phyloP scores from a whole-genome alignment of 2,888 invertebrate genomes.

The Meta bourneti region DNA sequence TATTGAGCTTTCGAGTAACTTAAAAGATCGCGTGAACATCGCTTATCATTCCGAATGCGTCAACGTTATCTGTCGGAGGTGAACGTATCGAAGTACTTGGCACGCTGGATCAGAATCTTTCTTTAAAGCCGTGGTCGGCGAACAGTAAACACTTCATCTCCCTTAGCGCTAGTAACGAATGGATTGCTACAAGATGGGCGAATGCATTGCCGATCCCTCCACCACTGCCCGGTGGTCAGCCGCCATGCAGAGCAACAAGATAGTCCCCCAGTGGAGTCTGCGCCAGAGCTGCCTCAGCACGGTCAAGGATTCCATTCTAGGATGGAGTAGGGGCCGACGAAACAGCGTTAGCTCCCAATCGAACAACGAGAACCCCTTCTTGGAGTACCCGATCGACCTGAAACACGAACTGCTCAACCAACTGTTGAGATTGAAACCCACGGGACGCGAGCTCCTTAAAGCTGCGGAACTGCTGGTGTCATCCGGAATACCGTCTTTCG shows the following conservation, averaged over 20 bases:
- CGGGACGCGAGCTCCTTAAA: constrained; percentile 69
- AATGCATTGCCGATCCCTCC: constrained; percentile 62
- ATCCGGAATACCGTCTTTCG: constrained; percentile 76
- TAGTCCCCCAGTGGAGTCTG: constrained; percentile 70
- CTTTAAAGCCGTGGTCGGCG: constrained; percentile 72
- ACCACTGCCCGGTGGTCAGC: constrained; percentile 76
- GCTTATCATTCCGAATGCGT: constrained; percentile 58
- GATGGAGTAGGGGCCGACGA: constrained; percentile 71
- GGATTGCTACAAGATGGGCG: constrained; percentile 47
- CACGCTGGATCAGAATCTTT: constrained; percentile 49
- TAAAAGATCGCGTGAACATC: constrained; percentile 41
- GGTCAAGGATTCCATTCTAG: constrained; percentile 68
- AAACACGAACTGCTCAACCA: constrained; percentile 77
- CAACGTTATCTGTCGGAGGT: constrained; percentile 41
- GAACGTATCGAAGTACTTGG: neutral
- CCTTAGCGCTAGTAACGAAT: neutral
- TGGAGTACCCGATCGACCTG: constrained; percentile 75
- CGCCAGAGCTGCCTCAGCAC: constrained; percentile 72
- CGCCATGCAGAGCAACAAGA: constrained; percentile 65
- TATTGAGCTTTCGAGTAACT: constrained; percentile 50
- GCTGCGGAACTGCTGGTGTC: constrained; percentile 74
- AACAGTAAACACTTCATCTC: constrained; percentile 23
- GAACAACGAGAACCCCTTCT: constrained; percentile 70
- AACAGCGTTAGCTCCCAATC: constrained; percentile 53
- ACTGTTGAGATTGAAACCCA: constrained; percentile 74